Evolutionary conservation across 2,113 vertebrate genomes (phyloP).

Genomic region (Mormyrus lacerda): DNA sequence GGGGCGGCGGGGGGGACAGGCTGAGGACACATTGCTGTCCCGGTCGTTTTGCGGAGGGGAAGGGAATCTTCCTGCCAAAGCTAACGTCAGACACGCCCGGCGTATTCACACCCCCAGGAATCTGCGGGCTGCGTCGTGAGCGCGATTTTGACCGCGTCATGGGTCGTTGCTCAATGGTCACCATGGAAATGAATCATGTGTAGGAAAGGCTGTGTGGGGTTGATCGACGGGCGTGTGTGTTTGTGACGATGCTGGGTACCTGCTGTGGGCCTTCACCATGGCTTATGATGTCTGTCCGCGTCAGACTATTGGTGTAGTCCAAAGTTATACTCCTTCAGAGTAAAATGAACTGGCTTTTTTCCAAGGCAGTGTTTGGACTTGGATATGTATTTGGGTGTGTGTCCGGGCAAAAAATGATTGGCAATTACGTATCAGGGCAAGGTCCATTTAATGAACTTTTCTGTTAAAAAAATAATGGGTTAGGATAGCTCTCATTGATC

Average conservation of each 20-base stretch:
- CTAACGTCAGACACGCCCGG: neutral
- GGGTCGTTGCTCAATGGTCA: neutral
- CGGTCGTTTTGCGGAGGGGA: neutral
- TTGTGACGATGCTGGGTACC: neutral
- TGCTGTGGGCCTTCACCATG: neutral
- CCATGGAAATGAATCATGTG: neutral
- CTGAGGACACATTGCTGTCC: neutral
- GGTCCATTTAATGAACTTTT: neutral
- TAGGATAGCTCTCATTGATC: neutral
- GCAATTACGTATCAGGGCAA: neutral
- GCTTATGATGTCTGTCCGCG: constrained; percentile 20
- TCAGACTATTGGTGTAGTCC: constrained; percentile 13
- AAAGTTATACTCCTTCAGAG: neutral
- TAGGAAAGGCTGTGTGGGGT: neutral
- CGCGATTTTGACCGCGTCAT: neutral
- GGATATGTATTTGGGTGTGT: neutral
- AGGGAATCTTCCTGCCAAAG: neutral
- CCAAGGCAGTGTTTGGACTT: neutral
- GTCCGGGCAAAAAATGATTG: neutral
- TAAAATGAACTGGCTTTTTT: neutral
- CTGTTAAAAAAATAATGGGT: neutral
- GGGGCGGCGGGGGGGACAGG: neutral
- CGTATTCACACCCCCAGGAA: neutral
- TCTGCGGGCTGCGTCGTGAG: neutral
- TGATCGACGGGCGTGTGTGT: neutral